These are phyloP conservation scores for Orussus abietinus DNA, from an alignment of 1,140 invertebrate species.

Conservation along the genomic window DNA sequence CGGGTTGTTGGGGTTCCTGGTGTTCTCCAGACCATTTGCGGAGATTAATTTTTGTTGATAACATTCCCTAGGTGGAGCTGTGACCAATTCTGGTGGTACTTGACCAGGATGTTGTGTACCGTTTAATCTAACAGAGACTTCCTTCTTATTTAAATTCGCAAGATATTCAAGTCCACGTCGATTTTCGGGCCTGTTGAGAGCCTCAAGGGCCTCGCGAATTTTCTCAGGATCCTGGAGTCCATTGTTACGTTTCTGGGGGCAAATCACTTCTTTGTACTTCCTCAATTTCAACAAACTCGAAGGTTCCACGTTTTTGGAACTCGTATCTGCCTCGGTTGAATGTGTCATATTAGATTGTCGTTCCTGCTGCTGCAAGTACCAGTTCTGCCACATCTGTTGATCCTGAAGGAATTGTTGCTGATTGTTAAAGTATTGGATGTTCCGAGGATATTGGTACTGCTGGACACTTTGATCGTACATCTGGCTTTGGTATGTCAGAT, in stretches of 20 bases:
- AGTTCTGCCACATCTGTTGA: background rate
- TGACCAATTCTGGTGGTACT: conserved; percentile 8
- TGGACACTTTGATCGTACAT: too few species aligned
- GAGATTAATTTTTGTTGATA: background rate
- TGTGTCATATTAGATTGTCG: background rate
- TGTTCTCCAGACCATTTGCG: background rate
- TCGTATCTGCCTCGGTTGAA: too few species aligned
- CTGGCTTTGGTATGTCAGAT: too few species aligned
- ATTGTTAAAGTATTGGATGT: too few species aligned
- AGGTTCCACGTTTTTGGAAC: conserved; percentile 14
- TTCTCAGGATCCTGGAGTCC: conserved; percentile 35
- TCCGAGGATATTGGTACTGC: too few species aligned
- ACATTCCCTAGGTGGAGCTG: too few species aligned
- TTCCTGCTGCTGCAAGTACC: background rate
- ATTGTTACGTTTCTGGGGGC: conserved; percentile 34
- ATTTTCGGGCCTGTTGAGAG: conserved; percentile 14
- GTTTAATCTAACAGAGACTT: conserved; percentile 21
- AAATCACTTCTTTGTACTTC: conserved; percentile 24
- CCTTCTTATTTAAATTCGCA: conserved; percentile 17
- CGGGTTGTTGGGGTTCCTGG: background rate
- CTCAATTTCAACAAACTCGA: conserved; percentile 35
- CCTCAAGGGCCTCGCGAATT: conserved; percentile 19
- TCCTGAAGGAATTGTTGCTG: conserved; percentile 3
- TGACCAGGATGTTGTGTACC: conserved; percentile 29
- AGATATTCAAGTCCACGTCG: conserved; percentile 23